Evolutionary conservation across 2,113 vertebrate species (phyloP).

Genomic region (Donacobius atricapilla): DNA sequence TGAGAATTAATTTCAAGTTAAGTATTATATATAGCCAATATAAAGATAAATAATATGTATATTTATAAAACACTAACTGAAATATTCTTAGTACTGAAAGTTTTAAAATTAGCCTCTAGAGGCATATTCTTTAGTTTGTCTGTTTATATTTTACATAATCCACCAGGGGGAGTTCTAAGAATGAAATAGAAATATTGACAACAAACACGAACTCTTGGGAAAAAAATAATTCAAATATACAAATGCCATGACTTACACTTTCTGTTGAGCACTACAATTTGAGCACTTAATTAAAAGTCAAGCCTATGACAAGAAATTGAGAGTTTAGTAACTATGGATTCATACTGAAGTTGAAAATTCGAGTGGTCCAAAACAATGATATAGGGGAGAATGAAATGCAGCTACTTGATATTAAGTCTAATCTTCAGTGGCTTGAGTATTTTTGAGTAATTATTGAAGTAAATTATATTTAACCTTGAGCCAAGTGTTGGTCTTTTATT

Average conservation of each 20-base stretch:
- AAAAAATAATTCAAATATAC: not conserved
- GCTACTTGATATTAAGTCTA: not conserved
- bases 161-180: conserved; percentile 47
- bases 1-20: not conserved
- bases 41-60: not conserved
- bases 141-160: not conserved
- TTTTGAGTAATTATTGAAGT: not conserved
- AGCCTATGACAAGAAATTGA: not conserved
- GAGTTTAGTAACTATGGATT: not conserved
- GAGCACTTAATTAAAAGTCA: not conserved
- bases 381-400: not conserved
- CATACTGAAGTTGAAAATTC: not conserved
- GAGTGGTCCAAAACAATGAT: not conserved
- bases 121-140: not conserved
- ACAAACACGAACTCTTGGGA: not conserved
- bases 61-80: not conserved
- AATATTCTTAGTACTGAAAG: not conserved
- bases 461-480: not conserved
- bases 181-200: not conserved
- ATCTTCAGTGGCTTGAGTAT: not conserved
- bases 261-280: not conserved
- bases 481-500: not conserved
- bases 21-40: not conserved
- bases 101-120: not conserved
- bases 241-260: not conserved